Conservation (phyloP, 2,888 invertebrate species). For the Yponomeuta malinellus region DNA sequence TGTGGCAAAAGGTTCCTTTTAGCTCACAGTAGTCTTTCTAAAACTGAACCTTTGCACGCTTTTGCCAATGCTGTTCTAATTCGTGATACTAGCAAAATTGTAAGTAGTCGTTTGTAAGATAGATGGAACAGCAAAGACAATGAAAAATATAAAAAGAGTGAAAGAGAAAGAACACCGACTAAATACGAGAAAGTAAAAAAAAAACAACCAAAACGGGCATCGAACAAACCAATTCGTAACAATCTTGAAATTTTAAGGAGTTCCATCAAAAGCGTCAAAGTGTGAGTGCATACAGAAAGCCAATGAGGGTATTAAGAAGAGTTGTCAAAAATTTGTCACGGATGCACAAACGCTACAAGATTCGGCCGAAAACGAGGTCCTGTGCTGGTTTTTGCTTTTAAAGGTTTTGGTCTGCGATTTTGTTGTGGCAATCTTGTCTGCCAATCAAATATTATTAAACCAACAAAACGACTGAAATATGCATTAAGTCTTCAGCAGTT, state of each 20-base stretch:
- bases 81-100: neutral
- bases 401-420: neutral
- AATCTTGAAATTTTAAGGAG: conserved; percentile 29
- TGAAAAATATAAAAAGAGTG: conserved; percentile 46
- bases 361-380: conserved; percentile 32
- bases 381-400: conserved; percentile 39
- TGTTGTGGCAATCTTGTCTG: neutral
- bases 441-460: neutral
- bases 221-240: conserved; percentile 33
- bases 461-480: neutral
- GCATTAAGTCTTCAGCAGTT: too few relatives aligned
- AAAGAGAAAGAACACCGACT: conserved; percentile 76
- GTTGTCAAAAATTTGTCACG: conserved; percentile 25
- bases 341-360: conserved; percentile 36
- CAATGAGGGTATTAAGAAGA: conserved; percentile 46
- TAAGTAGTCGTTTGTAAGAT: neutral
- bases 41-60: neutral
- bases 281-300: conserved; percentile 60
- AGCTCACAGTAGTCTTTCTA: neutral
- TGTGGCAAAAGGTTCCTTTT: neutral
- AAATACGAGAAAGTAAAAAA: conserved; percentile 50
- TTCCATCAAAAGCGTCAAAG: conserved; percentile 53
- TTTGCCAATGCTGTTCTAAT: neutral
- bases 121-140: conserved; percentile 41
- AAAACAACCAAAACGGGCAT: conserved; percentile 36